Conservation (phyloP, 2,888 invertebrate species). For the Lymantria monacha region DNA sequence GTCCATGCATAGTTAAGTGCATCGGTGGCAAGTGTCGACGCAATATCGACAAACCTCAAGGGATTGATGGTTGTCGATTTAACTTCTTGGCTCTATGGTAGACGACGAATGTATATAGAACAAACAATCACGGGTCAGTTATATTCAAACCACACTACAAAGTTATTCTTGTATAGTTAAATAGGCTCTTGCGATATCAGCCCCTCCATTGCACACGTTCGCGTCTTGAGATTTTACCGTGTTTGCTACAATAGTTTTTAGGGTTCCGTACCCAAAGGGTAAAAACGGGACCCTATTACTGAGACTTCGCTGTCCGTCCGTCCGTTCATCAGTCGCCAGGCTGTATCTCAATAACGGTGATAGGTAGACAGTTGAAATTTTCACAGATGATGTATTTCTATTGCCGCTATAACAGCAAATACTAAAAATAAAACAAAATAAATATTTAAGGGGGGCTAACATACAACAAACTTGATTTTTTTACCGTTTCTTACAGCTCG, state of each 20-base stretch:
- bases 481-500: too few relatives aligned
- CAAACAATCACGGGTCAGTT: conserved; percentile 41
- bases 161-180: conserved; percentile 63
- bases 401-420: too few relatives aligned
- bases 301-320: too few relatives aligned
- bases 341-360: too few relatives aligned
- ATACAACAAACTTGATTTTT: too few relatives aligned
- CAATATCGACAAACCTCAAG: conserved; percentile 64
- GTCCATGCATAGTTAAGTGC: conserved; percentile 78
- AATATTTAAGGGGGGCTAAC: too few relatives aligned
- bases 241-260: conserved; percentile 51
- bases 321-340: too few relatives aligned
- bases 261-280: conserved; percentile 20
- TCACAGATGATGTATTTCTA: too few relatives aligned
- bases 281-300: too few relatives aligned
- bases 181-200: conserved; percentile 49
- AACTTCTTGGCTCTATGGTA: conserved; percentile 54
- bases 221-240: conserved; percentile 63
- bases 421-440: too few relatives aligned
- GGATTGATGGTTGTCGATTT: conserved; percentile 52
- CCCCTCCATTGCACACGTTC: conserved; percentile 41
- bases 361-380: too few relatives aligned
- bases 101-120: conserved; percentile 13
- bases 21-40: conserved; percentile 71
- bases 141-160: conserved; percentile 36